Evolutionary conservation across 2,797 vertebrate genomes (phyloP).

Genomic region (Acrocephalus scirpaceus): DNA sequence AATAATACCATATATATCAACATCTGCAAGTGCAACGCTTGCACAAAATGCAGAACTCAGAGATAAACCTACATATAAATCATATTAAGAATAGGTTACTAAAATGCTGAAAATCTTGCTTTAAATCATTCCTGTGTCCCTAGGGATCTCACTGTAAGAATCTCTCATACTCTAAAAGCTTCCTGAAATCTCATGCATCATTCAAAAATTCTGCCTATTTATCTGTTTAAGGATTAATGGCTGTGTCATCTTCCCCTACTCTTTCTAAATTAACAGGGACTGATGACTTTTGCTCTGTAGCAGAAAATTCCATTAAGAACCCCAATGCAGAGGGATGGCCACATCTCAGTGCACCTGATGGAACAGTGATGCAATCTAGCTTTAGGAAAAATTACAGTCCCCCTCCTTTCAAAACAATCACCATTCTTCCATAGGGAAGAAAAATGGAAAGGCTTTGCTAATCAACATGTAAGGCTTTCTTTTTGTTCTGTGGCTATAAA

Average conservation of each 20-base stretch:
- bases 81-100: neutral
- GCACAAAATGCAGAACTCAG: neutral
- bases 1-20: neutral
- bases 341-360: neutral
- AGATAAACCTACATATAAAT: neutral
- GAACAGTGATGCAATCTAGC: neutral
- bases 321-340: fast-evolving
- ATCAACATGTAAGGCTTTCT: neutral
- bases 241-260: neutral
- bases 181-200: conserved; percentile 11
- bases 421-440: neutral
- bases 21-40: neutral
- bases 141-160: neutral
- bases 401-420: neutral
- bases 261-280: neutral
- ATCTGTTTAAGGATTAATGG: conserved; percentile 32
- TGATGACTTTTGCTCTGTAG: conserved; percentile 1
- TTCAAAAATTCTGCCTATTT: conserved; percentile 26
- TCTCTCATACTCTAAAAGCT: neutral
- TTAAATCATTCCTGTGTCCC: neutral
- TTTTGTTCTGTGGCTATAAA: neutral
- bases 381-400: neutral
- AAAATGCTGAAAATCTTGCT: neutral
- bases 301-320: conserved; percentile 18
- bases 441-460: neutral